phyloP scores from a whole-genome alignment of 2,888 invertebrate genomes.

The Phytoseiulus persimilis region DNA sequence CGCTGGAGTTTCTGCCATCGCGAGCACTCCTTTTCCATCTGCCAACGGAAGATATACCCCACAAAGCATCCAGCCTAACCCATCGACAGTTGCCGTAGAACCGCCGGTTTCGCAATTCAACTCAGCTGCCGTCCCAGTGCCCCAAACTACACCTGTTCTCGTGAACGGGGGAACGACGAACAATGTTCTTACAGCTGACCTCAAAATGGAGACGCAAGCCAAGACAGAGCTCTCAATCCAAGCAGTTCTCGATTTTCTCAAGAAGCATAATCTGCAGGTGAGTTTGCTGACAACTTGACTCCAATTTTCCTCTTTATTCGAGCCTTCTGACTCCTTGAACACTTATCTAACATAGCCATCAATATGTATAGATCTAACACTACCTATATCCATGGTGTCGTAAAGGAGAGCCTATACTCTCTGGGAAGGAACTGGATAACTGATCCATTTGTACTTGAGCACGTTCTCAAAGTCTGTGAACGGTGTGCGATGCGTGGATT shows the following conservation, averaged over 20 bases:
- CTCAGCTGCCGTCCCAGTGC: not conserved
- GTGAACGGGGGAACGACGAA: not conserved
- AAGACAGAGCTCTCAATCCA: not conserved
- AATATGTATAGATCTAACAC: no score
- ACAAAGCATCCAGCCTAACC: not conserved
- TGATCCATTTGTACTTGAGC: no score
- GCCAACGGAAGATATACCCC: conserved; percentile 6
- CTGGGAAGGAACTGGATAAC: no score
- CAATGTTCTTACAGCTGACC: not conserved
- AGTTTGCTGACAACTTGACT: not conserved
- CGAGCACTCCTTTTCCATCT: not conserved
- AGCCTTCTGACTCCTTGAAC: no score
- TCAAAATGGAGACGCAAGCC: not conserved
- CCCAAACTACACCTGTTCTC: not conserved
- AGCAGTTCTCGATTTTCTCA: conserved; percentile 21
- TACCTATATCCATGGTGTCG: no score
- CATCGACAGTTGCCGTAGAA: not conserved
- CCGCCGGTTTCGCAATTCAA: not conserved
- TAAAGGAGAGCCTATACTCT: no score
- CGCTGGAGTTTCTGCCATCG: not conserved
- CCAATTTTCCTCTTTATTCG: not conserved
- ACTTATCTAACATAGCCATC: no score
- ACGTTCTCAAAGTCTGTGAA: no score
- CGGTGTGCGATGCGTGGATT: no score
- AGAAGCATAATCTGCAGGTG: conserved; percentile 31